Evolutionary conservation across 2,113 vertebrate genomes (phyloP), one percentile per base, ranked within the genome.

Genomic region (Mustela lutreola): DNA sequence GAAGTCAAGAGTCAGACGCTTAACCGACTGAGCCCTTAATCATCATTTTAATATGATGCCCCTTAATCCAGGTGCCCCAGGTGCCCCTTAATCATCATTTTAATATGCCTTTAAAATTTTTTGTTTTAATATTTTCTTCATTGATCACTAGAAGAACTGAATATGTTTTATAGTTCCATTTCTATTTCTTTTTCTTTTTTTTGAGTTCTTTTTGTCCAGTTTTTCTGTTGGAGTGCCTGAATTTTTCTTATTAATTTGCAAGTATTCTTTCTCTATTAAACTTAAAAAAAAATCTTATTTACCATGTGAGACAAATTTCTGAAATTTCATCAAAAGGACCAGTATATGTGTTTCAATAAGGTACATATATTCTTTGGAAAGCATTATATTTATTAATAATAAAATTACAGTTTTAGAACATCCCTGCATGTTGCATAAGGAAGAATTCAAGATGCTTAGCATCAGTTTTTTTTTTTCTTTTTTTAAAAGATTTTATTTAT

Each of bases 41-140:
- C 18, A 22, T 11, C 15, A 85, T 39, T 39, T 39, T 39, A 39
- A 39, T 39, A 39, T 39, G 39, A 39, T 4, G 39, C 39, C 39
- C 39, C 39, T 39, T 39, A 39, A 36, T 39, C 39, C 39, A 39
- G 39, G 39, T 39, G 39, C 39, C 42, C 42, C 42, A 42, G 42
- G 42, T 42, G 42, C 42, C 63, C 67, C 67, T 36, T 70, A 88
- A 88, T 78, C 18, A 22, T 11, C 15, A 85, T 73, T 96, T 78
- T 89, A 97, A 48, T 89, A 89, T 73, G 31, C 10, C 33, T 92
- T 94, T 81, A 36, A 65, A 42, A 1, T 62, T 83, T 96, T 56
- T 89, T 56, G 2, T 83, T 88, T 88, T 85, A 71, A n/a, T 71
- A 89, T 26, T 22, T 58, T 65, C 62, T 96, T 79, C 28, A 80